Evolutionary conservation across 1,140 invertebrate species (phyloP).

Genomic region (Zelostemma sp.): DNA sequence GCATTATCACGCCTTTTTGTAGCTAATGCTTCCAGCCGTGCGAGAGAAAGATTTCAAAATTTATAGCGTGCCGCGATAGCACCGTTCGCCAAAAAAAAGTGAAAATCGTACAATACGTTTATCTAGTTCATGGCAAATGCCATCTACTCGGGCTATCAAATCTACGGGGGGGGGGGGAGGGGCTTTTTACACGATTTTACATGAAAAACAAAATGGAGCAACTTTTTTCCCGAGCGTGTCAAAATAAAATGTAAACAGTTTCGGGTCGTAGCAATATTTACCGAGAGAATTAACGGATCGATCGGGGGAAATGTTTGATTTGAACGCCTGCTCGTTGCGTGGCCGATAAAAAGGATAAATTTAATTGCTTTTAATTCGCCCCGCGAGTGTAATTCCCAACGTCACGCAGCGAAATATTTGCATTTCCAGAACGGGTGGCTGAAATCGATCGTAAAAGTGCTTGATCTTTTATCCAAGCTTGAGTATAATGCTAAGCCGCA

Average conservation of each 20-base stretch:
- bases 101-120: conserved; percentile 46
- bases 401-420: conserved; percentile 1
- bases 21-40: conserved; percentile 32
- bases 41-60: conserved; percentile 39
- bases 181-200: conserved; percentile 32
- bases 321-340: not conserved
- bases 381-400: not conserved
- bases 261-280: no score
- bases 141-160: conserved; percentile 51
- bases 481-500: conserved; percentile 22
- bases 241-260: not conserved
- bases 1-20: conserved; percentile 3
- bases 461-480: conserved; percentile 19
- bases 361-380: not conserved
- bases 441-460: not conserved
- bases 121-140: conserved; percentile 46
- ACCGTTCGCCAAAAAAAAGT: conserved; percentile 30
- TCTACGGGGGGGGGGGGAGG: conserved; percentile 51
- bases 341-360: conserved; percentile 1
- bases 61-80: conserved; percentile 52
- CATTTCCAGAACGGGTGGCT: not conserved
- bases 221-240: conserved; percentile 10
- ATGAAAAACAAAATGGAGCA: conserved; percentile 21
- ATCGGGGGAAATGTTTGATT: not conserved
- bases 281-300: no score